These are phyloP conservation scores for Hapalemur alaotrensis DNA, from an alignment of 2,797 vertebrate genomes.

Conservation along the genomic window DNA sequence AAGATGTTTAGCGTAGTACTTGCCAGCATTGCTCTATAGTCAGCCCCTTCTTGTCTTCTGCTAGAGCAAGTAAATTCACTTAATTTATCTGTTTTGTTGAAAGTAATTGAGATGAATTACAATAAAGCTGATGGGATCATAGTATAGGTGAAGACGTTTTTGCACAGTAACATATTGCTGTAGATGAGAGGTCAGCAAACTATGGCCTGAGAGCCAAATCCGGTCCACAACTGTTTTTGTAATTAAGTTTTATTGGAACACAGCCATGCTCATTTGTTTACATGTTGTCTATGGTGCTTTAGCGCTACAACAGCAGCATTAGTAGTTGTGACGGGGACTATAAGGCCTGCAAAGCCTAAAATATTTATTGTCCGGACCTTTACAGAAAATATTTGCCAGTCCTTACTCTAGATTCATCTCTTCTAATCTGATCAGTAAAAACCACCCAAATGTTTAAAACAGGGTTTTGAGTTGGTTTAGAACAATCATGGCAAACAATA, in stretches of 20 bases:
- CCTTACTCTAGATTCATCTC: neutral
- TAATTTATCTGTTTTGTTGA: neutral
- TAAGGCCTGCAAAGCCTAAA: neutral
- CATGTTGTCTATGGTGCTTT: neutral
- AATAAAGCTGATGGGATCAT: neutral
- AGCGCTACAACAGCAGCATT: neutral
- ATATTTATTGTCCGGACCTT: neutral
- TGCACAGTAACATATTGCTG: neutral
- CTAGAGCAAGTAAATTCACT: neutral
- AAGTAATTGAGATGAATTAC: conserved; percentile 13
- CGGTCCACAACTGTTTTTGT: neutral
- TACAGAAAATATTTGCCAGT: neutral
- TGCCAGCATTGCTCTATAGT: neutral
- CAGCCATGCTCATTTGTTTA: conserved; percentile 39
- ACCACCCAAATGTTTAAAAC: conserved; percentile 32
- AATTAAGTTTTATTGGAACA: neutral
- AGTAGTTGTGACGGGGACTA: neutral
- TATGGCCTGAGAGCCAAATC: neutral
- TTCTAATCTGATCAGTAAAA: conserved; percentile 42
- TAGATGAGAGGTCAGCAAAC: conserved; percentile 35
- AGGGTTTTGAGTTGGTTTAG: neutral
- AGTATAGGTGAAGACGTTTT: neutral
- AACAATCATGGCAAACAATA: neutral
- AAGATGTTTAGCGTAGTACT: neutral
- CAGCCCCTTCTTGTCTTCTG: neutral